A percentile compares a stretch with the other conserved stretches of the same genome.
These are phyloP conservation scores for Rhopalosiphum nymphaeae DNA, from an alignment of 2,888 invertebrate genomes.

Conservation along the genomic window DNA sequence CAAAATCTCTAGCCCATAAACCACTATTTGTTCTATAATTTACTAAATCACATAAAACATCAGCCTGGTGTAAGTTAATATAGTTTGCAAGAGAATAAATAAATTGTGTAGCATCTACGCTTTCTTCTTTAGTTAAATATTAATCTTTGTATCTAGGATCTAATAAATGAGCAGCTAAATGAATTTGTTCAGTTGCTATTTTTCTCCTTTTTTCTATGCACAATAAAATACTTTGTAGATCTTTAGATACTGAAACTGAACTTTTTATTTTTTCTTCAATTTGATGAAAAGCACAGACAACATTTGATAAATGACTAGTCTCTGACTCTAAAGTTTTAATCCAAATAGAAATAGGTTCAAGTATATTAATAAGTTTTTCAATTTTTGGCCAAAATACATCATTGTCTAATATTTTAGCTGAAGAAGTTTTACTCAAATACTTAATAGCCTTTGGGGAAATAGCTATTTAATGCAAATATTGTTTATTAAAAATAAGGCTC, in stretches of 20 bases:
- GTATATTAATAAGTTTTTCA: constrained; percentile 4
- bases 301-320: constrained; percentile 17
- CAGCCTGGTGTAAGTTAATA: no score
- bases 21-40: no score
- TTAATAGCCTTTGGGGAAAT: constrained; percentile 18
- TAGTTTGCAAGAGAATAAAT: no score
- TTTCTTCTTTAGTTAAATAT: no score
- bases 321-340: constrained; percentile 11
- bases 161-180: no score
- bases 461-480: constrained; percentile 30
- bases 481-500: background rate
- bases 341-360: constrained; percentile 14
- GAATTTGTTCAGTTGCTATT: background rate
- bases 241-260: background rate
- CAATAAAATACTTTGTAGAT: constrained; percentile 1
- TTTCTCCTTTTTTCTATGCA: constrained; percentile 20
- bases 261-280: background rate
- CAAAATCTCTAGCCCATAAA: no score
- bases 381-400: background rate
- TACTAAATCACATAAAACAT: no score
- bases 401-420: constrained; percentile 24
- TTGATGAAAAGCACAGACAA: constrained; percentile 14
- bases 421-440: constrained; percentile 16
- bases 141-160: no score
- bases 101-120: no score